These are phyloP conservation scores for Aphis gossypii DNA, from an alignment of 1,140 invertebrate genomes.

Conservation along the genomic window DNA sequence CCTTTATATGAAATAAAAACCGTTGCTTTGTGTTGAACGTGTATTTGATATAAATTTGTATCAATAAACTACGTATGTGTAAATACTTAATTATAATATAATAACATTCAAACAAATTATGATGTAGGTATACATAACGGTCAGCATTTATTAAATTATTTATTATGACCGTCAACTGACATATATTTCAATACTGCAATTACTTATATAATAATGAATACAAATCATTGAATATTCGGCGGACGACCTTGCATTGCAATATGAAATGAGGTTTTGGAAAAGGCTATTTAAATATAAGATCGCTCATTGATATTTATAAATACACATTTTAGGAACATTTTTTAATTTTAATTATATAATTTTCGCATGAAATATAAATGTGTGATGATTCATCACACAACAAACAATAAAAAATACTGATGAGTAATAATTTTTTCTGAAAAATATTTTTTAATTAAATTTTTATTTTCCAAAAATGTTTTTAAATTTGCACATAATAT, in stretches of 20 bases:
- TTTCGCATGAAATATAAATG: not conserved
- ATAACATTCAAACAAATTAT: not conserved
- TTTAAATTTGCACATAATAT: no score
- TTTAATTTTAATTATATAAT: not conserved
- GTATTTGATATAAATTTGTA: not conserved
- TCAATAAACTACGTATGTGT: not conserved
- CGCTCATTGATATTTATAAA: not conserved
- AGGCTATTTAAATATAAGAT: not conserved
- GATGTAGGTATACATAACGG: not conserved
- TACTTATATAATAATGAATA: not conserved
- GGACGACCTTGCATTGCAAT: not conserved
- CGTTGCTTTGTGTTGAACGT: not conserved
- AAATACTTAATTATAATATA: not conserved
- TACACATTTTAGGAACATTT: not conserved
- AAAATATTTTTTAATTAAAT: not conserved
- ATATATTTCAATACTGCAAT: not conserved
- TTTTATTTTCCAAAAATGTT: no score
- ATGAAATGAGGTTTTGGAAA: not conserved
- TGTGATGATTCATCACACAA: not conserved
- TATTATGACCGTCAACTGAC: not conserved
- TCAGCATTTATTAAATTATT: slow-evolving; percentile 1
- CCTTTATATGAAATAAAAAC: not conserved
- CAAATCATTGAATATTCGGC: not conserved
- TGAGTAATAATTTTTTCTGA: not conserved
- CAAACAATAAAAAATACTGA: not conserved